Base-by-base conservation (phyloP, 2,113 vertebrate species). In the Tichodroma muraria region DNA sequence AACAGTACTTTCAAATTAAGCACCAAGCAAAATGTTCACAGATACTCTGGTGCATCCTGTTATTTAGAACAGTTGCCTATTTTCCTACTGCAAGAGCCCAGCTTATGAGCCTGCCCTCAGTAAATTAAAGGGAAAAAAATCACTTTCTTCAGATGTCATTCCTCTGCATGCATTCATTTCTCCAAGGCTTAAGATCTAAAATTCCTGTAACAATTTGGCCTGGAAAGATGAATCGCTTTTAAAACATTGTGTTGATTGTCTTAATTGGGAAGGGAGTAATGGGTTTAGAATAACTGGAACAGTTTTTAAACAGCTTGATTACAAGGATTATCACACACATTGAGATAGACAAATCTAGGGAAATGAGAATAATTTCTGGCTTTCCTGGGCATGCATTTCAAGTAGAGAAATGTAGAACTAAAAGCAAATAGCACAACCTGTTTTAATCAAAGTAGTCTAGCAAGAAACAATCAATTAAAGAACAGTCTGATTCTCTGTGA, bases 401-500 rank as follows among this genome's bases (percentile, higher is more conserved):
- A 97, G 94, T 91, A 93, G 96, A 97, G 92, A 98, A 97, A 97
- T 96, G 96, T 96, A 97, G 96, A 97, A 97, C 97, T 98, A 97
- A 97, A 98, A 98, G 97, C 97, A 98, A 98, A 97, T 97, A 98
- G 95, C 95, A 97, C 97, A 98, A 98, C 97, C 98, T 98, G 97
- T 97, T 98, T 98, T 98, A 98, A 98, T 98, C 98, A 98, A 98
- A 98, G 97, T 97, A 98, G 98, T 97, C 98, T 98, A 97, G 98
- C 97, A 98, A 98, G 98, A 98, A 98, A 98, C 98, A 98, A 98
- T 98, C 98, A 98, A 98, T 98, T 98, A 98, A 98, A 98, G 98
- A 98, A 98, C 98, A 98, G 98, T 98, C 98, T 98, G 98, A 98
- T 98, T 98, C 98, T 97, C 98, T 97, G 97, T 96, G 97, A 98